Evolutionary conservation across 1,140 invertebrate species (phyloP), one percentile per base, ranked within the genome.

Genomic region (Catajapyx aquilonaris): DNA sequence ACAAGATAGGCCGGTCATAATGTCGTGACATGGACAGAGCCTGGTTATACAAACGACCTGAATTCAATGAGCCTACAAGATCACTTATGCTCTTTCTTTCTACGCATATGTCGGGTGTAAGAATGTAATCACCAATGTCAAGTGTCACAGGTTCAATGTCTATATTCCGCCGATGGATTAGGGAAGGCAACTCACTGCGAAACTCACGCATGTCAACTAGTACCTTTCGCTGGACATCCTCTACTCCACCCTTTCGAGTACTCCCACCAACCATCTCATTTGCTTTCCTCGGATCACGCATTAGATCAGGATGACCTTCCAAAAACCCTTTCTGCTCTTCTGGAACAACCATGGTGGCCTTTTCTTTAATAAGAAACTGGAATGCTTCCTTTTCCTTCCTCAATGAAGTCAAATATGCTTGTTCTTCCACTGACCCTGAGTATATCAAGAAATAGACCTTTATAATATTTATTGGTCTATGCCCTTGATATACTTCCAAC

Each of bases 201-300:
- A 99, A 99, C 60, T 99, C 95, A 51, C 95, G 66, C 76, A 96
- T 91, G 57, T 99, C 95, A 16, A 99, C 88, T 47, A 97, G 81
- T 10, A 97, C 61, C 50, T 75, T 53, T 1, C 68, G 63, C 44
- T 20, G 20, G 2, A 43, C 40, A 33, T 39, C 36, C 44, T 50
- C 40, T 3, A 51, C 22, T 43, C 61, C 80, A 37, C 75, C 80
- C 59, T 75, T 69, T 22, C 77, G 62, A 10, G 68, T 74, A 52
- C 62, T 68, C 15, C 41, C 43, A 37, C 52, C 45, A 16, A 54
- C 48, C 30, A 60, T 57, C 10, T 58, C 44, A 34, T 41, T 51
- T 4, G 59, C 57, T 47, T 55, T 54, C 9, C 46, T 50, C 15
- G 49, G 40, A 37, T 64, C 62, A 30, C 65, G 38, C 40, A 61